Evolutionary conservation across 2,113 vertebrate genomes (phyloP), one percentile per base, ranked within the genome.

Genomic region (Syngnathus floridae): DNA sequence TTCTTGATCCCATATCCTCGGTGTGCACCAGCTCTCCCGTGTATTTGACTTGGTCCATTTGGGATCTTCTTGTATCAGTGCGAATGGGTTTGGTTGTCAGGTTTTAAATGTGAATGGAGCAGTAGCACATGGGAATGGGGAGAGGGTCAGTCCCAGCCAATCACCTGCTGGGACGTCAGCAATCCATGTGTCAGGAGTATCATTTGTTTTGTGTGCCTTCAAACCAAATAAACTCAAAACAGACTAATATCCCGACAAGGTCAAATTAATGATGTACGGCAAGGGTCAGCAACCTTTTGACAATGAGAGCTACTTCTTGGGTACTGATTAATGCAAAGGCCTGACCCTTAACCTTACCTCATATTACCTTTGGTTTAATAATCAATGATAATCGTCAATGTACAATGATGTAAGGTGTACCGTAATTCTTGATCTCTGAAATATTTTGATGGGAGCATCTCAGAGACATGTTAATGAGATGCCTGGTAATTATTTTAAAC

Each of bases 81-180:
- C 70, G 58, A 76, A 58, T 45, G 37, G 73, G 52, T 75, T 40
- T 52, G 51, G 22, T 21, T 56, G 62, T 37, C 45, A 64, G n/a
- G 63, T 68, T 79, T 83, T 74, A 73, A 64, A 75, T 77, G 45
- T 73, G 62, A 74, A 68, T 38, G 64, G 19, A 40, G 52, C 21
- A 13, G 49, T 41, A 67, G 54, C 26, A 56, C 54, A 35, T 38
- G 36, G 51, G 57, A 58, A 64, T 46, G 58, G 63, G 43, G 55
- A 71, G 66, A 48, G 73, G 55, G 17, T 5, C 41, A 21, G 56
- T 38, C 64, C 17, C 65, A 82, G 81, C 85, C 88, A 87, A 86
- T 84, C 82, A 67, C 54, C 62, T 0, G 17, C 48, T 13, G 13
- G 59, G 56, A 76, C 70, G 56, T 64, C 71, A 72, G 17, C 57